Percentiles rank a stretch among this genome's conserved stretches.
Evolutionary conservation across 2,888 invertebrate genomes (phyloP).

Genomic region (Eucera pruinosa): DNA sequence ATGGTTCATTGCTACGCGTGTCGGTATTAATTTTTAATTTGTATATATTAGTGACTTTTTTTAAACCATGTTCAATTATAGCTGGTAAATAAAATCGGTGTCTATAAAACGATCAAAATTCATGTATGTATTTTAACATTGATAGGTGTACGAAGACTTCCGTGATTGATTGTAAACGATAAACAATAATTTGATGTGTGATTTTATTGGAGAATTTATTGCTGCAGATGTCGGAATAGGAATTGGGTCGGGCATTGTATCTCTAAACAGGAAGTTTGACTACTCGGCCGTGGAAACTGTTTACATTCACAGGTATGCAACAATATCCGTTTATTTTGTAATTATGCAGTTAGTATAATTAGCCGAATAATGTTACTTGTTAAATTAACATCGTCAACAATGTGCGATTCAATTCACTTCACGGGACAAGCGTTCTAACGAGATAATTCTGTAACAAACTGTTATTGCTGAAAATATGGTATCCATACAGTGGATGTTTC

Average conservation of each 20-base stretch:
- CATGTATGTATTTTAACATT: too few relatives aligned
- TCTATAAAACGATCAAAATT: too few relatives aligned
- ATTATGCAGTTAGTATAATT: neutral
- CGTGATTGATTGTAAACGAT: too few relatives aligned
- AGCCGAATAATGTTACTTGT: neutral
- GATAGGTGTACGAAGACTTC: too few relatives aligned
- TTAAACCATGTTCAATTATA: too few relatives aligned
- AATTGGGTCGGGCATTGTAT: neutral
- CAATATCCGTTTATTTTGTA: conserved; percentile 7
- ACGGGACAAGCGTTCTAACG: neutral
- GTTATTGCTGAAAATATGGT: neutral
- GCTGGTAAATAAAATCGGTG: too few relatives aligned
- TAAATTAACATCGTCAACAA: neutral
- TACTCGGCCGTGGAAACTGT: neutral
- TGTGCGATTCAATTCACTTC: neutral
- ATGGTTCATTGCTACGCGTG: too few relatives aligned
- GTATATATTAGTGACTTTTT: too few relatives aligned
- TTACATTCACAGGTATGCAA: neutral
- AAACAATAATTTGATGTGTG: neutral
- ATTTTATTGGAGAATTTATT: neutral
- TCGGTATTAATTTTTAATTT: too few relatives aligned
- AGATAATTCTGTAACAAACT: neutral
- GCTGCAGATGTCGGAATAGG: neutral
- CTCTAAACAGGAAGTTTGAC: conserved; percentile 4
- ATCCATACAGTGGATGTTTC: neutral